Evolutionary conservation across 2,888 invertebrate species (phyloP).

Genomic region (Coelinius sp.): DNA sequence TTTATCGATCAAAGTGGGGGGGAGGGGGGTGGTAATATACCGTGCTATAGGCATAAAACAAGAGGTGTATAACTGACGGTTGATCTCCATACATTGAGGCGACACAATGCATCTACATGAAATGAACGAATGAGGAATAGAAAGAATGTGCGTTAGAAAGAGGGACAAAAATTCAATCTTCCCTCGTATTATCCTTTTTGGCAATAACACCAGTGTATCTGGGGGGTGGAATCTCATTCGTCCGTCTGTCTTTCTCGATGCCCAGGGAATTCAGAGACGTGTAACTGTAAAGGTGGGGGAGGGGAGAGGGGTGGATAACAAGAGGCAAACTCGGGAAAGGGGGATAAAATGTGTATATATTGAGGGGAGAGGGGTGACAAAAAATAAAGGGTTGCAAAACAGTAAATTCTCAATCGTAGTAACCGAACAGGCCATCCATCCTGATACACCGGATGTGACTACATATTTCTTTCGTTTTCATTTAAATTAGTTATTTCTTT

Average conservation of each 20-base stretch:
- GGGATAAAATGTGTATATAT: background rate
- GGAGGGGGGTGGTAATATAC: too few species aligned
- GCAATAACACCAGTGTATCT: conserved; percentile 54
- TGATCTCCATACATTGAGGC: conserved; percentile 25
- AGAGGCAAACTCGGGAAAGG: conserved; percentile 38
- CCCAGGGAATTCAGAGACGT: conserved; percentile 43
- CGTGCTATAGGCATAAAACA: background rate
- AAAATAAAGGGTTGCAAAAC: conserved; percentile 47
- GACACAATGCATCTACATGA: conserved; percentile 17
- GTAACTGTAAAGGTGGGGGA: conserved; percentile 33
- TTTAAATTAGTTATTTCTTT: conserved; percentile 64
- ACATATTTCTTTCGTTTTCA: conserved; percentile 66
- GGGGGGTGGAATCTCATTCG: conserved; percentile 8
- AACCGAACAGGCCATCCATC: conserved; percentile 59
- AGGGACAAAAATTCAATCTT: conserved; percentile 61
- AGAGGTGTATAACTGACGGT: conserved; percentile 18
- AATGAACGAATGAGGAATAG: conserved; percentile 27
- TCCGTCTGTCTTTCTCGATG: conserved; percentile 26
- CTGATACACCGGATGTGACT: conserved; percentile 65
- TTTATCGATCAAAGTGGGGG: conserved; percentile 33
- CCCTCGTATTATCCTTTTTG: conserved; percentile 62
- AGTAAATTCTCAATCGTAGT: conserved; percentile 64
- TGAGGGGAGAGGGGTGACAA: background rate
- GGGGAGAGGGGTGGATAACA: conserved; percentile 28
- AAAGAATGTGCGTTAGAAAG: conserved; percentile 23